Evolutionary conservation across 2,888 invertebrate genomes (phyloP).

Genomic region (Dusona sp.): DNA sequence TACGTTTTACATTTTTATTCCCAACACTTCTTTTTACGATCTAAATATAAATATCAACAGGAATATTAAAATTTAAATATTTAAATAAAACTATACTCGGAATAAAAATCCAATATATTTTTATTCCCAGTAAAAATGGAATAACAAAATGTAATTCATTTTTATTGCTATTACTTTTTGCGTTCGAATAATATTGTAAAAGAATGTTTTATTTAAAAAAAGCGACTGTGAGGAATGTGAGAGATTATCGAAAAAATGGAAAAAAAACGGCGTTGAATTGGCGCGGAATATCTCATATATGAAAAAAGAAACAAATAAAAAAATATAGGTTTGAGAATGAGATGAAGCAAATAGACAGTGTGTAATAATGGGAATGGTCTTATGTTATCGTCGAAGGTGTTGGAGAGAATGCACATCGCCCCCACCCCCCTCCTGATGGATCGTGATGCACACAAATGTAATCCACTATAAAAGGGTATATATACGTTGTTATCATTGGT

Average conservation of each 20-base stretch:
- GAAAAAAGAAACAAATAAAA: conserved; percentile 29
- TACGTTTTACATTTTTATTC: too few relatives aligned
- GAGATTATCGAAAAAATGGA: neutral
- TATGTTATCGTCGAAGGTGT: conserved; percentile 60
- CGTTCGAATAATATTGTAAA: neutral
- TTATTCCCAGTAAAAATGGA: too few relatives aligned
- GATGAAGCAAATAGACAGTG: conserved; percentile 39
- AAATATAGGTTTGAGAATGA: conserved; percentile 32
- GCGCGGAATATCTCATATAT: conserved; percentile 17
- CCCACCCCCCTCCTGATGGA: conserved; percentile 31
- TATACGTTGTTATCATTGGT: neutral
- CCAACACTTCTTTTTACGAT: too few relatives aligned
- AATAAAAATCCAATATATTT: too few relatives aligned
- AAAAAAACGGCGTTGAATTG: neutral
- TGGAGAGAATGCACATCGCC: conserved; percentile 49
- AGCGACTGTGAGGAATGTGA: neutral
- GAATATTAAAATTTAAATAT: too few relatives aligned
- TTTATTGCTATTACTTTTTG: neutral
- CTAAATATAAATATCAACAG: too few relatives aligned
- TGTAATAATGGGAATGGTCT: conserved; percentile 34
- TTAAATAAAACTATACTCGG: too few relatives aligned
- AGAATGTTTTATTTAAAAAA: neutral
- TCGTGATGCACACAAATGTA: conserved; percentile 43
- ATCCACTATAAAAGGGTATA: conserved; percentile 34
- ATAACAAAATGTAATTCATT: too few relatives aligned